These are phyloP conservation scores for Drosophila basisetae DNA, from an alignment of 2,888 invertebrate species.

Conservation along the genomic window DNA sequence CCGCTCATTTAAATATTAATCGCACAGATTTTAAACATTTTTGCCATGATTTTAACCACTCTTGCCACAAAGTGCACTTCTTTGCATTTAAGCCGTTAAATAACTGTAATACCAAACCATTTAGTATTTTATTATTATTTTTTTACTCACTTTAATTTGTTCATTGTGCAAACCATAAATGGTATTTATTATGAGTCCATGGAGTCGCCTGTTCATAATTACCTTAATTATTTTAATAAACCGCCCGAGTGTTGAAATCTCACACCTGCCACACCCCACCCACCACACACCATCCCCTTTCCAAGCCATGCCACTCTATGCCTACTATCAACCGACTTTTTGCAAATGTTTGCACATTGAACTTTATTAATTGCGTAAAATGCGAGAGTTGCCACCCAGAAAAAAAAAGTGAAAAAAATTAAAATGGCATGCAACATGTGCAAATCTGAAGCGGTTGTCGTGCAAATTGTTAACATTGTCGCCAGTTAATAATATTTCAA, in stretches of 20 bases:
- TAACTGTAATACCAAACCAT: conserved; percentile 20
- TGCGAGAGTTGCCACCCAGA: conserved; percentile 19
- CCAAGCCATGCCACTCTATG: background rate
- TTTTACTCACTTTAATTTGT: conserved; percentile 2
- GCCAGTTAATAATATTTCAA: conserved; percentile 74
- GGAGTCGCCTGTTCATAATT: conserved; percentile 63
- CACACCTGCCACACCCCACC: background rate
- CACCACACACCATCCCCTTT: background rate
- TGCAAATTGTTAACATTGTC: conserved; percentile 75
- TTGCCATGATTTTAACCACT: background rate
- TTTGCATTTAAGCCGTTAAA: conserved; percentile 10
- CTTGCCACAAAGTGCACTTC: background rate
- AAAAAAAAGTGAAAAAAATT: background rate
- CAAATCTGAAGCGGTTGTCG: conserved; percentile 63
- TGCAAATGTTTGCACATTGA: conserved; percentile 69
- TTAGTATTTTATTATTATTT: conserved; percentile 7
- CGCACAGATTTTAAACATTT: background rate
- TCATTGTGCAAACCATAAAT: conserved; percentile 51
- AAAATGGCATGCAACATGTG: background rate
- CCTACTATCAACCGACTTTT: conserved; percentile 9
- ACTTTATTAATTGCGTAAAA: conserved; percentile 73
- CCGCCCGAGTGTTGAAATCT: conserved; percentile 54
- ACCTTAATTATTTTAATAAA: conserved; percentile 81
- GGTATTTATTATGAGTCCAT: conserved; percentile 61
- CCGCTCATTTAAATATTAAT: background rate